phyloP scores from a whole-genome alignment of 2,797 vertebrate species.

The Varecia variegata region DNA sequence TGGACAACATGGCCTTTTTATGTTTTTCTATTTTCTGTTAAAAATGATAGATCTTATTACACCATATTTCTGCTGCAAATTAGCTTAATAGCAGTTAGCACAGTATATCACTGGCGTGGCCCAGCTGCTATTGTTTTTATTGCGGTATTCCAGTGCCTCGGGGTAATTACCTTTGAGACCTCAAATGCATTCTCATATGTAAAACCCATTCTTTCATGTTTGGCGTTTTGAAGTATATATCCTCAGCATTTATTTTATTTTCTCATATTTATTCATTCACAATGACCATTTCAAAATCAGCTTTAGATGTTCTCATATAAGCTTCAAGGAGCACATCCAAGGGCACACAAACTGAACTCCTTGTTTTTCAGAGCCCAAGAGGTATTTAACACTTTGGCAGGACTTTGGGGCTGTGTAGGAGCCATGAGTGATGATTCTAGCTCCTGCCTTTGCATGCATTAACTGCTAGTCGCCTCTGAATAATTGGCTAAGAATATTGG shows the following conservation, averaged over 20 bases:
- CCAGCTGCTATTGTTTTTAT: conserved; percentile 57
- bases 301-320: background rate
- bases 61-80: conserved; percentile 63
- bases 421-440: conserved; percentile 66
- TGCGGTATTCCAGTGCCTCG: background rate
- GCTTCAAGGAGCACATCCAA: background rate
- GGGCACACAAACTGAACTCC: conserved; percentile 16
- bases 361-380: background rate
- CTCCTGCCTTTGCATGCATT: conserved; percentile 68
- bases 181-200: background rate
- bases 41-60: conserved; percentile 55
- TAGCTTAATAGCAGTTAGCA: conserved; percentile 27
- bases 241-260: conserved; percentile 12
- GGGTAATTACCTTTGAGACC: conserved; percentile 53
- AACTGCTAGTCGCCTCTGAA: conserved; percentile 63
- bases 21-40: conserved; percentile 20
- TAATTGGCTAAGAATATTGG: conserved; percentile 60
- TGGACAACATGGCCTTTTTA: background rate
- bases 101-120: background rate
- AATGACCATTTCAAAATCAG: conserved; percentile 19
- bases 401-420: conserved; percentile 60
- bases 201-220: conserved; percentile 10
- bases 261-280: conserved; percentile 40
- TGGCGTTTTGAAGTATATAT: background rate
- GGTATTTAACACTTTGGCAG: conserved; percentile 66